Percentiles rank a stretch among this genome's conserved stretches.
Conservation (phyloP, 2,888 invertebrate genomes). For the Meghimatium bilineatum region DNA sequence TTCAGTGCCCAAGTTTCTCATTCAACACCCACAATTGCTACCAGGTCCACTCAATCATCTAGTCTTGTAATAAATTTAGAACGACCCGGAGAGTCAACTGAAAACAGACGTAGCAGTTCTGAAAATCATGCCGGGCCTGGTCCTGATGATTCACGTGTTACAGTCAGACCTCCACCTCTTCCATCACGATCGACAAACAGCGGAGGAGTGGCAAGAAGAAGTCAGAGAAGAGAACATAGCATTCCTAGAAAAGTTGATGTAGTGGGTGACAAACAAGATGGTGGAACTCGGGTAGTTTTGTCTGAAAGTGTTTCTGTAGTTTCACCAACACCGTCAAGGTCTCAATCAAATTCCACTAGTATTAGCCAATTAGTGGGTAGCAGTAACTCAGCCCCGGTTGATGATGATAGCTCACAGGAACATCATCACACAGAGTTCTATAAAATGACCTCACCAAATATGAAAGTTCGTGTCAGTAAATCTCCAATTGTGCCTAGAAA, state of each 20-base stretch:
- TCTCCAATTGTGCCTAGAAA: constrained; percentile 40
- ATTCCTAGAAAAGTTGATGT: constrained; percentile 43
- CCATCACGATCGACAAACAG: constrained; percentile 41
- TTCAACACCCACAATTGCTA: background rate
- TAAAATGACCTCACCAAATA: constrained; percentile 37
- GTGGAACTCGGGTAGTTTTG: background rate
- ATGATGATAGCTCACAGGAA: background rate
- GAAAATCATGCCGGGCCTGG: constrained; percentile 29
- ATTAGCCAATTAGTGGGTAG: constrained; percentile 20
- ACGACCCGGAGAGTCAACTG: constrained; percentile 40
- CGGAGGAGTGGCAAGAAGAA: constrained; percentile 26
- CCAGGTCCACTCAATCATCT: constrained; percentile 17
- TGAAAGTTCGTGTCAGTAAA: constrained; percentile 42
- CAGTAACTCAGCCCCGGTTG: background rate
- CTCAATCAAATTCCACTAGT: constrained; percentile 31
- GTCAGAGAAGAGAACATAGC: constrained; percentile 42
- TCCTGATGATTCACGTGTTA: constrained; percentile 48
- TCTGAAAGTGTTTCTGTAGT: background rate
- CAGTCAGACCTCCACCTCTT: constrained; percentile 44
- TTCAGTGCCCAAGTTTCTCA: constrained; percentile 2
- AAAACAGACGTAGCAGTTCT: constrained; percentile 37
- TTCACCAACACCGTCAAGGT: constrained; percentile 1
- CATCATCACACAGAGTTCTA: constrained; percentile 39
- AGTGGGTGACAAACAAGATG: background rate
- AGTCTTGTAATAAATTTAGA: constrained; percentile 41